A percentile compares a stretch with the other conserved stretches of the same genome.
phyloP scores from a whole-genome alignment of 1,140 invertebrate species.

The Caerostris darwini region DNA sequence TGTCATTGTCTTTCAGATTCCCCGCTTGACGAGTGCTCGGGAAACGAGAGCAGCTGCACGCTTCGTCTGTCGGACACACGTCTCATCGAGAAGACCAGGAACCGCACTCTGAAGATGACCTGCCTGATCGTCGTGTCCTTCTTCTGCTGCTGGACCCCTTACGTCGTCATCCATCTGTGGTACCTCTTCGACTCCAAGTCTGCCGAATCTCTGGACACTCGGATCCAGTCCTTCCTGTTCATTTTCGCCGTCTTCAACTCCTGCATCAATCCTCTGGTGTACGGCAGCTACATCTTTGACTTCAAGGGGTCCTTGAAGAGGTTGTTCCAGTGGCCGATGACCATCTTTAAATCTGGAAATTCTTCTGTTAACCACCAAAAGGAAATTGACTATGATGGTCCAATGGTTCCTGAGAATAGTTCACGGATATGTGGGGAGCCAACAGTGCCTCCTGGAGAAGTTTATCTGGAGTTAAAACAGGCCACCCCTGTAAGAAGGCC shows the following conservation, averaged over 20 bases:
- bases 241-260: constrained; percentile 87
- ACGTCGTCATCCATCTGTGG: too few species aligned
- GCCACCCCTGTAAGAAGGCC: not conserved
- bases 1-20: not conserved
- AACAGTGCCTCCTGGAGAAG: not conserved
- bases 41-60: not conserved
- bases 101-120: too few species aligned
- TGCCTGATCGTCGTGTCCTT: too few species aligned
- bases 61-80: too few species aligned
- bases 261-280: constrained; percentile 91
- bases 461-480: not conserved
- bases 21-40: too few species aligned
- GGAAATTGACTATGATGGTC: not conserved
- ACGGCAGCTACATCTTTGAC: constrained; percentile 86
- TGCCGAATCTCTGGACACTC: too few species aligned
- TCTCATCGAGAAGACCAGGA: too few species aligned
- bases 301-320: constrained; percentile 59
- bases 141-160: too few species aligned
- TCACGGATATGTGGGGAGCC: too few species aligned
- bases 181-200: too few species aligned
- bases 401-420: too few species aligned
- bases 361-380: not conserved
- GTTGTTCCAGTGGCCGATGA: not conserved
- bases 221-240: constrained; percentile 85
- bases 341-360: too few species aligned